A percentile compares a stretch with the other conserved stretches of the same genome.
phyloP scores from a whole-genome alignment of 2,888 invertebrate species.

The Lagria hirta region DNA sequence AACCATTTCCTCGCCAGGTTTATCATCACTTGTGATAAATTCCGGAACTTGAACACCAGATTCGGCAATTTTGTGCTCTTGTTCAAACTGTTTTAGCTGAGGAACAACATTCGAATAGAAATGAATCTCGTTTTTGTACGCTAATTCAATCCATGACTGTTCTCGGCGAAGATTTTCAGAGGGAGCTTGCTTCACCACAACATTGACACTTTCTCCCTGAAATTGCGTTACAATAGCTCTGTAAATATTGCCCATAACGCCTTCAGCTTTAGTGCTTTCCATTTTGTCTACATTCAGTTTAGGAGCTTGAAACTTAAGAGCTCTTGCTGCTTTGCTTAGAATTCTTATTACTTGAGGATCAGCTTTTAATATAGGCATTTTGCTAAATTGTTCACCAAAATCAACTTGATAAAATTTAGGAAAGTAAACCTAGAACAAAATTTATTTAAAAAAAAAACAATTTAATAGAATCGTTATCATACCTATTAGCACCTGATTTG shows the following conservation, averaged over 20 bases:
- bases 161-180: neutral
- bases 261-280: too few relatives aligned
- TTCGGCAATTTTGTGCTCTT: neutral
- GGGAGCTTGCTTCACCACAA: constrained; percentile 5
- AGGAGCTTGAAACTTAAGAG: too few relatives aligned
- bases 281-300: too few relatives aligned
- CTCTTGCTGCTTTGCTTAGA: too few relatives aligned
- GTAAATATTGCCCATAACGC: constrained; percentile 3
- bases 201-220: constrained; percentile 1
- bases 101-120: constrained; percentile 5
- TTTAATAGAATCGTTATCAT: too few relatives aligned
- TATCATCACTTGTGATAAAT: neutral
- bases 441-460: too few relatives aligned
- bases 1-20: neutral
- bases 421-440: too few relatives aligned
- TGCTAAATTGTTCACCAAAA: too few relatives aligned
- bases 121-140: constrained; percentile 4
- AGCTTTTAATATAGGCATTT: too few relatives aligned
- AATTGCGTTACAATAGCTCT: constrained; percentile 2
- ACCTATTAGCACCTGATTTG: too few relatives aligned
- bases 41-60: neutral
- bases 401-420: too few relatives aligned
- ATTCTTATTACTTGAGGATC: too few relatives aligned
- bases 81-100: constrained; percentile 1
- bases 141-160: neutral